Evolutionary conservation across 2,797 vertebrate genomes (phyloP), one percentile per base, ranked within the genome.

Genomic region (Hoplostethus mediterraneus): DNA sequence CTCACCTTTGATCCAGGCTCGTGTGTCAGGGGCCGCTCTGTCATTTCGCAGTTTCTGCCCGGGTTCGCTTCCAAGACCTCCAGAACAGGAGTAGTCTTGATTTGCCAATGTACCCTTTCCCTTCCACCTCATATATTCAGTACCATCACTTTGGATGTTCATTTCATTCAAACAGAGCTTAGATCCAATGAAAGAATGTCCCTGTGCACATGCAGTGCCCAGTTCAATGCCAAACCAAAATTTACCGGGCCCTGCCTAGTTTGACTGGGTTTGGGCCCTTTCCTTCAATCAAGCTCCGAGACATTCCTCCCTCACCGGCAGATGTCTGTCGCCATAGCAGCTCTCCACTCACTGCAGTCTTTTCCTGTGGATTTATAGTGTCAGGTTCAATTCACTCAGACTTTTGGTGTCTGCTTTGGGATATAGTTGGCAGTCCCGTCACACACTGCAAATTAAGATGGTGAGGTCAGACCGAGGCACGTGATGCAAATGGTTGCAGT

Each of bases 311-410:
- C 58, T 87, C 72, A 73, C 76, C 31, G 65, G 79, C 85, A 86
- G 74, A 85, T 81, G 76, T 81, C 87, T 90, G 90, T 83, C 82
- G 82, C 87, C 90, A 85, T 74, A 21, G 76, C 78, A 61, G 59
- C 71, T 79, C 79, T 72, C 67, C 53, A 25, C 73, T 80, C 59
- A 53, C 84, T 73, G 67, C 68, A 79, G 79, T 87, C 73, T 82
- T 83, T 86, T 85, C 77, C 63, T 77, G 80, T 62, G 83, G 82
- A 84, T 90, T 93, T 75, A 65, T 73, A 81, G 60, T 87, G 89
- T 92, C 90, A 85, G 11, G 56, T 86, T 87, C 71, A 77, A 86
- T 92, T 87, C 30, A 60, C 45, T 84, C 75, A 76, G 58, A 68
- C 33, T 60, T 60, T 67, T 63, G 33, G 54, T 81, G 71, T 58